Conservation (phyloP, 2,888 invertebrate species). For the Ormyrus pomaceus region DNA sequence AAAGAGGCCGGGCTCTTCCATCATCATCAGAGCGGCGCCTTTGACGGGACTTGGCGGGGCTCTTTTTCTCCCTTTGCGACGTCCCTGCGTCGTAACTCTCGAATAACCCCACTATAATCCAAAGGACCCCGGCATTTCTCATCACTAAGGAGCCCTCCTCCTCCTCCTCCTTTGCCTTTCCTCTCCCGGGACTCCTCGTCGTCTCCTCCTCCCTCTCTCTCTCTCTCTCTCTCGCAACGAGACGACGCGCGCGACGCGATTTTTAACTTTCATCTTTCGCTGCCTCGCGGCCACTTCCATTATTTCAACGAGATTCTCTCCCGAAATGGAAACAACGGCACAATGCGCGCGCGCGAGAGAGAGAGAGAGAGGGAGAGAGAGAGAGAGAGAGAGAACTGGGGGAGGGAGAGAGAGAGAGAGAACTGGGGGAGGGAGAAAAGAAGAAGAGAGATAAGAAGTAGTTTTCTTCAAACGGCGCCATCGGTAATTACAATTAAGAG, state of each 20-base stretch:
- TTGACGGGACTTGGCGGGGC: too few species aligned
- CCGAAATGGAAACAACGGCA: conserved; percentile 41
- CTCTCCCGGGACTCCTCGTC: too few species aligned
- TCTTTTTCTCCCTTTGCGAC: too few species aligned
- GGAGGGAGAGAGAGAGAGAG: background rate
- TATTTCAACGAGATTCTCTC: conserved; percentile 38
- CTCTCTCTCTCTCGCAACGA: too few species aligned
- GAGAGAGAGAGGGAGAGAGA: conserved; percentile 1
- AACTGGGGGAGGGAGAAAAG: background rate
- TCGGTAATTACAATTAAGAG: conserved; percentile 50
- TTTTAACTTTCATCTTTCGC: conserved; percentile 29
- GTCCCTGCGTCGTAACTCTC: background rate
- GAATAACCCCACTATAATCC: background rate
- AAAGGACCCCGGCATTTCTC: conserved; percentile 15
- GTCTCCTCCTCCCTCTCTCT: too few species aligned
- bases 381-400: background rate
- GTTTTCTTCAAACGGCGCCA: conserved; percentile 26
- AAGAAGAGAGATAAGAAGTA: background rate
- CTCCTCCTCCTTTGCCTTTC: too few species aligned
- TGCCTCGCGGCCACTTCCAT: conserved; percentile 17
- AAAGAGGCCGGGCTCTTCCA: too few species aligned
- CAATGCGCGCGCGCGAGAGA: background rate
- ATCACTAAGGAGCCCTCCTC: background rate
- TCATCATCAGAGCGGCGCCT: too few species aligned
- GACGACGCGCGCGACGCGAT: background rate